Base-by-base conservation (phyloP, 2,888 invertebrate genomes). In the Lypha dubia region DNA sequence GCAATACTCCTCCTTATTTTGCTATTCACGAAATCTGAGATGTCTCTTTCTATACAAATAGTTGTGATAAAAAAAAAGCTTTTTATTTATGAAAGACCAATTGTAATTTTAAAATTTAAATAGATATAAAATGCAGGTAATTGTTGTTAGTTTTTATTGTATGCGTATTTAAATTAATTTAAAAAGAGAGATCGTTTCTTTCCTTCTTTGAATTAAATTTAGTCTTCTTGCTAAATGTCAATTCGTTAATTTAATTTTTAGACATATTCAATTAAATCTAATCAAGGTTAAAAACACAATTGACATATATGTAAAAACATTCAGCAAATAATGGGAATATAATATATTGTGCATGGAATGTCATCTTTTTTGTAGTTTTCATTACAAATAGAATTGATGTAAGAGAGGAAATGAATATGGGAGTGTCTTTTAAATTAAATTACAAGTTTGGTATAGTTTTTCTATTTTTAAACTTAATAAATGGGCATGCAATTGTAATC, bases 221-320 rank as follows among this genome's bases (percentile, higher is more conserved):
- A 56, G 20, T 38, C 56, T 73, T 76, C 49, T 73, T 60, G 70
- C 80, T 71, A 75, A 84, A 79, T 71, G 67, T 68, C 73, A 80
- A 76, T 84, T 84, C 77, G 74, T 81, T 81, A 70, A 81, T 79
- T 84, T 74, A 68, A 70, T 84, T 84, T 79, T 74, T 68, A 74
- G 63, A 84, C 70, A 70, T 74, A 77, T 70, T 74, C 81, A 81
- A 79, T 84, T 81, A 84, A 81, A 81, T 84, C 74, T 79, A 81
- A 71, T 84, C 81, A 84, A 81, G 77, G 84, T 81, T 84, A 79
- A 84, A 70, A 17, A 7, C 11, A 28, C 17, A 74, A 81, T 74
- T 81, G 74, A 81, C 71, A 58, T 70, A 76, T 44, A 79, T n/a
- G n/a, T n/a, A 56, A 68, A 60, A 32, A 56, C 17, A n/a, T n/a